A percentile compares a stretch with the other conserved stretches of the same genome.
These are phyloP conservation scores for Crioceris asparagi DNA, from an alignment of 2,888 invertebrate genomes.

Conservation along the genomic window DNA sequence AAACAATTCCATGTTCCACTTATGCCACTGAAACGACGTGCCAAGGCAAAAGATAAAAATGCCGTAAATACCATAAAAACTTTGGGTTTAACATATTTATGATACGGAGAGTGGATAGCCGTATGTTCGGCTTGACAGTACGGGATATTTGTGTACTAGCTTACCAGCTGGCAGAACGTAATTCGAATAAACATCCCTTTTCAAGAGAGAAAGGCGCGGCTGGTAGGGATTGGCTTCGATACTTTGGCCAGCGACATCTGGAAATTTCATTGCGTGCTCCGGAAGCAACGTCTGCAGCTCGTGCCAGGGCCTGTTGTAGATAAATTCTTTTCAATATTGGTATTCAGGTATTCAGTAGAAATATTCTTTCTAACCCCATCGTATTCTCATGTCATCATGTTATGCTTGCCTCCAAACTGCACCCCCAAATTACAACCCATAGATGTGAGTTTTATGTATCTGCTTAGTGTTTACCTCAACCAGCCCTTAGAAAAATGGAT, in stretches of 20 bases:
- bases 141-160: no score
- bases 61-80: no score
- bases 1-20: no score
- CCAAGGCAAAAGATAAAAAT: no score
- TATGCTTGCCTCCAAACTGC: no score
- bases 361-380: constrained; percentile 2
- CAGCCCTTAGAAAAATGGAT: constrained; percentile 18
- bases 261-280: constrained; percentile 7
- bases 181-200: constrained; percentile 3
- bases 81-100: no score
- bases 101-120: no score
- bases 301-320: constrained; percentile 3
- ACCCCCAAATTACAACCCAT: constrained; percentile 6
- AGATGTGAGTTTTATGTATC: constrained; percentile 13
- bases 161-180: no score
- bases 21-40: no score
- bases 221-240: constrained; percentile 6
- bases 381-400: no score
- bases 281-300: constrained; percentile 9
- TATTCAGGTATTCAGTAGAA: neutral
- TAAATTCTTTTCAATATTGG: neutral
- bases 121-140: no score
- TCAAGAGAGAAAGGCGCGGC: neutral
- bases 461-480: constrained; percentile 10
- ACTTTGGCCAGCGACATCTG: constrained; percentile 4